Conservation (phyloP, 1,140 invertebrate genomes). For the Caenorhabditis briggsae region DNA sequence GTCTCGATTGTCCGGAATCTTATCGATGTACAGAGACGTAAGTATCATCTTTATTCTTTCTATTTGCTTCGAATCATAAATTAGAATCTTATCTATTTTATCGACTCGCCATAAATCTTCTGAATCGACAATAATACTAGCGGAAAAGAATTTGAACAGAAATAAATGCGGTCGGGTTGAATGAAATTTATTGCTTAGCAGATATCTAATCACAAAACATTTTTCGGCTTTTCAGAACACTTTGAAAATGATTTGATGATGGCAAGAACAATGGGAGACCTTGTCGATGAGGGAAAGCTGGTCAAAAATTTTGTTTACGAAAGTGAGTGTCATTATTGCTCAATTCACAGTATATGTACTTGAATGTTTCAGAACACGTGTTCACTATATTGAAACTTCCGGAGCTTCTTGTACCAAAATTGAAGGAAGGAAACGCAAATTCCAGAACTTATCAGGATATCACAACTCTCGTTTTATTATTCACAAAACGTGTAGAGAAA, state of each 20-base stretch:
- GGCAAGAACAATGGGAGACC: neutral
- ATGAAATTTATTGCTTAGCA: neutral
- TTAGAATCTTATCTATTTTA: slow-evolving; percentile 21
- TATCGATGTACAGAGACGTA: neutral
- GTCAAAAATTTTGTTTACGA: neutral
- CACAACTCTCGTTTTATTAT: neutral
- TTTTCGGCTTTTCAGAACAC: neutral
- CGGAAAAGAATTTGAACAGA: neutral
- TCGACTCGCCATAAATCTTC: slow-evolving; percentile 8
- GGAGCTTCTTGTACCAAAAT: neutral
- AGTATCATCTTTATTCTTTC: neutral
- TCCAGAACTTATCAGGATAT: neutral
- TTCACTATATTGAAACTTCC: neutral
- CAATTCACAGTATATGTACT: no score
- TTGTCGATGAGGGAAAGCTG: neutral
- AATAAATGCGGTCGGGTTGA: neutral
- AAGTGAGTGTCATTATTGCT: neutral
- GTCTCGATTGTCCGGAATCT: neutral
- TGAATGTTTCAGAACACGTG: neutral
- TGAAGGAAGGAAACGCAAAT: neutral
- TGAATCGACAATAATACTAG: neutral
- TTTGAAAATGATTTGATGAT: neutral
- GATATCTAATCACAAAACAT: no score
- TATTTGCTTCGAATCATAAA: neutral
- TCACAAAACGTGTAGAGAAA: neutral